Base-by-base conservation (phyloP, 2,888 invertebrate genomes). In the Polyploca ridens region DNA sequence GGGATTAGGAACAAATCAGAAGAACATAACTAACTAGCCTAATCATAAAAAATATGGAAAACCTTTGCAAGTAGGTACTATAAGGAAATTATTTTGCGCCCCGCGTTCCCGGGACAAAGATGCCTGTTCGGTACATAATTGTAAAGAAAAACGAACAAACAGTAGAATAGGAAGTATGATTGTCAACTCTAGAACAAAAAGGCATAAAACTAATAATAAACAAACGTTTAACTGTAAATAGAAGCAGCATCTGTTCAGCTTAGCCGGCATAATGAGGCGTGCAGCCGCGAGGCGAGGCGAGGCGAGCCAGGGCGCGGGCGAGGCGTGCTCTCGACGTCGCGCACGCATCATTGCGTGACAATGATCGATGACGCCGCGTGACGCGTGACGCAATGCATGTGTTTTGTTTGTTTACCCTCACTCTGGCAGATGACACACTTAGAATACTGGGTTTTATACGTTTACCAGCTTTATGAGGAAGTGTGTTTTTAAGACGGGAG, bases 321-420 rank as follows among this genome's bases (percentile, higher is more conserved):
- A 27, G 62, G 35, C 33, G 63, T 57, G 41, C 46, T 46, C 13
- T 13, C 46, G 46, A 46, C 46, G 46, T 46, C 27, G 58, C 38
- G 66, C 66, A 59, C 54, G 67, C 49, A 65, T 60, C 69, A 68
- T 64, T 65, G 64, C 67, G 65, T 70, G 76, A 76, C 77, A 75
- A 73, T 82, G 82, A 82, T 79, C 69, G 78, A 83, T 83, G 54
- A 19, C 54, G 54, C 54, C n/a, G n/a, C 49, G 11, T 49, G n/a
- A 5, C 14, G 49, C n/a, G 49, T 49, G 54, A 54, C 54, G 54
- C 19, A 54, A 54, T 19, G 10, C 71, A 54, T 19, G 54, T 54
- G 54, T 19, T 54, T 10, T 54, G 54, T 54, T 54, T 54, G 54
- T 54, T 16, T 54, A 54, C 19, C 19, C 54, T 54, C 54, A 19